Percentiles rank a stretch among this genome's conserved stretches.
Conservation (phyloP, 2,888 invertebrate species). For the Chorisops tibialis region DNA sequence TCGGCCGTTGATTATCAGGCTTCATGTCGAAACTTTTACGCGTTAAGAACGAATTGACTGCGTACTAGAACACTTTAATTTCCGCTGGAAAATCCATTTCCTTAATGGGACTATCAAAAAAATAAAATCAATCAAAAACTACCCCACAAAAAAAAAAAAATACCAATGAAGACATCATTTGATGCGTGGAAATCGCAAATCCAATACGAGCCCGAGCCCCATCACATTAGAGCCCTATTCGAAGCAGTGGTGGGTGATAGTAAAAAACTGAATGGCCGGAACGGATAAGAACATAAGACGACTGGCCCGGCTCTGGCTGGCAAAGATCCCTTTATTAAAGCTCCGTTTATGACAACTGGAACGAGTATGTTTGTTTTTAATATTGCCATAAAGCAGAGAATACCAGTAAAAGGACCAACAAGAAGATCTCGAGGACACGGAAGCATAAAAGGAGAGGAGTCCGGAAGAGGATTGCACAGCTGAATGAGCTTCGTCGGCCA, state of each 20-base stretch:
- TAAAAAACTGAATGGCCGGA: no score
- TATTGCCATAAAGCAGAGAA: slow-evolving; percentile 3
- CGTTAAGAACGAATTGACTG: slow-evolving; percentile 13
- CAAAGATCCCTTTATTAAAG: slow-evolving; percentile 1
- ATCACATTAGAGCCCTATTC: no score
- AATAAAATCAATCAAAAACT: no score
- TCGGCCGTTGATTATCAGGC: no score
- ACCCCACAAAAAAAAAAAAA: no score
- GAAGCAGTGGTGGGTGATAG: no score
- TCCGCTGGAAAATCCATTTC: slow-evolving; percentile 25
- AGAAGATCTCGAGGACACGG: not conserved
- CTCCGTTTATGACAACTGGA: slow-evolving; percentile 14
- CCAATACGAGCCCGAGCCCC: no score
- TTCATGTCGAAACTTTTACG: slow-evolving; percentile 14
- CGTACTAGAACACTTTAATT: slow-evolving; percentile 23
- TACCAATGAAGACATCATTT: no score
- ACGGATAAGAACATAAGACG: no score
- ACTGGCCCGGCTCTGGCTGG: no score
- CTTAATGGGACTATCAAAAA: not conserved
- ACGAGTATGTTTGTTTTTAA: slow-evolving; percentile 3
- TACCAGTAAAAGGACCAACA: not conserved
- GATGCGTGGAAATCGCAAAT: no score
- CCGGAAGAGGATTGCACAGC: slow-evolving; percentile 6
- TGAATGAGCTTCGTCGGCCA: not conserved
- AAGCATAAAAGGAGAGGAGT: slow-evolving; percentile 6